These are phyloP conservation scores for Chrysomallon squamiferum DNA, from an alignment of 1,140 invertebrate genomes.

Conservation along the genomic window DNA sequence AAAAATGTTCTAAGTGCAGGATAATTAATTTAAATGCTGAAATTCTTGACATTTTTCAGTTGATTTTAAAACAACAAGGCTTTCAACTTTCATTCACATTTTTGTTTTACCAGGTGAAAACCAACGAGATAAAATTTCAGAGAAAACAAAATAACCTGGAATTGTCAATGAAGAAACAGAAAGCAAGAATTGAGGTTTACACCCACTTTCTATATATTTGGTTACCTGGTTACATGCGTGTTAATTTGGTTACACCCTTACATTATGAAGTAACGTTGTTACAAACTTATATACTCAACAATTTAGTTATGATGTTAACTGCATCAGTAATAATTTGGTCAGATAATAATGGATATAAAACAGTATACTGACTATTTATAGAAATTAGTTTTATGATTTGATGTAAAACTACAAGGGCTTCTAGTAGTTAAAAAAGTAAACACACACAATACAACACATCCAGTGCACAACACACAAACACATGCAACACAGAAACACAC, in stretches of 20 bases:
- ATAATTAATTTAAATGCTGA: no score
- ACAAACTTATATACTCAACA: neutral
- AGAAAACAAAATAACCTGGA: neutral
- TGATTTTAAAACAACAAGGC: no score
- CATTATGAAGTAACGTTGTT: neutral
- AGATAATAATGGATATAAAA: no score
- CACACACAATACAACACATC: neutral
- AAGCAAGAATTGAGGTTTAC: slow-evolving; percentile 4
- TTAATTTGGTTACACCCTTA: neutral
- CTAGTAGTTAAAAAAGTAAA: neutral
- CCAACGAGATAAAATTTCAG: neutral
- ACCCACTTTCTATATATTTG: no score
- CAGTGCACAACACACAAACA: no score
- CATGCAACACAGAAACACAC: neutral
- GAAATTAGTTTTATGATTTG: neutral
- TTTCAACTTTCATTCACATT: no score
- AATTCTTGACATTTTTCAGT: no score
- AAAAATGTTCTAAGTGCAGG: no score
- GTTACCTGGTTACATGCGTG: no score
- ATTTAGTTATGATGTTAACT: neutral
- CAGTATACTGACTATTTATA: no score
- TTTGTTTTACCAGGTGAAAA: neutral
- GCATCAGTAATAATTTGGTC: neutral
- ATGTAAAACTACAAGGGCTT: neutral
- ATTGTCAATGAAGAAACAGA: neutral